Percentiles rank a stretch among this genome's conserved stretches.
These are phyloP conservation scores for Emys orbicularis DNA, from an alignment of 2,797 vertebrate species.

Conservation along the genomic window DNA sequence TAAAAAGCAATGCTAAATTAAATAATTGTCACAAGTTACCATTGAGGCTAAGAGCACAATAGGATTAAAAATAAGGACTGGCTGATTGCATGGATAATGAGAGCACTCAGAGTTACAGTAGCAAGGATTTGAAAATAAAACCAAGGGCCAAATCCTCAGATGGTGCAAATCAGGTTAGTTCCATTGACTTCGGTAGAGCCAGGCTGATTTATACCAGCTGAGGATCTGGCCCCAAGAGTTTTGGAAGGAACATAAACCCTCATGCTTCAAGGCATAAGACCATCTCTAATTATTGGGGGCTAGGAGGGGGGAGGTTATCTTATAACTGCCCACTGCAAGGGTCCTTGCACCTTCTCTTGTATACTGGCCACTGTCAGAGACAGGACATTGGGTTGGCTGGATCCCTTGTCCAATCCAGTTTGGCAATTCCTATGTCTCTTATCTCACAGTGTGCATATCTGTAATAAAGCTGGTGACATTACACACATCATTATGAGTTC, in stretches of 20 bases:
- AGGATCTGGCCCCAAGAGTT: neutral
- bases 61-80: constrained; percentile 25
- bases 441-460: neutral
- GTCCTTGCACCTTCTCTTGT: neutral
- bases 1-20: constrained; percentile 22
- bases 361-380: neutral
- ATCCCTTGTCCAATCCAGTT: neutral
- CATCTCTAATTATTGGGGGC: neutral
- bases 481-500: neutral
- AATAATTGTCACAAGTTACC: constrained; percentile 40
- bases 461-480: neutral
- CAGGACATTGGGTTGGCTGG: neutral
- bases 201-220: neutral
- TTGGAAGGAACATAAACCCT: neutral
- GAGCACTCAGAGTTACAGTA: neutral
- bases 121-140: constrained; percentile 19
- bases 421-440: neutral
- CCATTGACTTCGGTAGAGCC: constrained; percentile 4
- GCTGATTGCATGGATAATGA: neutral
- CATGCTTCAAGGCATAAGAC: neutral
- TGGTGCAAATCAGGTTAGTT: neutral
- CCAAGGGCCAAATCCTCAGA: neutral
- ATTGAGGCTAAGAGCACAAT: constrained; percentile 10
- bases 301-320: neutral
- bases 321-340: neutral